Evolutionary conservation across 2,797 vertebrate genomes (phyloP), one percentile per base, ranked within the genome.

Genomic region (Macropus fuliginosus): DNA sequence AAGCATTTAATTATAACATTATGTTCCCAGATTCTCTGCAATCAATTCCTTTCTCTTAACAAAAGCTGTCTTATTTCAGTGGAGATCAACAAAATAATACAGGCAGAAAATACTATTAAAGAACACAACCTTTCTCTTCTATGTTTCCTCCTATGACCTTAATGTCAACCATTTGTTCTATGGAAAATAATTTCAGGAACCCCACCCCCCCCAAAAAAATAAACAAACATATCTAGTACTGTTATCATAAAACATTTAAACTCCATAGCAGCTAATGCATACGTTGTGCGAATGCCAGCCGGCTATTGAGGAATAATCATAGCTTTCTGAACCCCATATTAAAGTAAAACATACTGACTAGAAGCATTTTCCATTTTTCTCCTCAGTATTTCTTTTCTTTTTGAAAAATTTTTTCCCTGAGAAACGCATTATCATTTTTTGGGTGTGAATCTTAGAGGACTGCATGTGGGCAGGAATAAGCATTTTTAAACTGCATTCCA

Each of bases 261-360:
- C 57, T 91, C 94, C 18, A 74, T 94, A 94, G 92, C 5, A 92
- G 24, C 10, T 54, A 96, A 89, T 87, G 50, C n/a, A 92, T 31
- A 94, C 56, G 93, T 95, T n/a, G 56, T 8, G 29, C 16, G 59
- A 96, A 95, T 96, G 92, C 91, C 95, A 66, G 94, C 54, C 31
- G 50, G 16, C 31, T 29, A 93, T 95, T 97, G 91, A 62, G 74
- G 97, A 95, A 92, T 91, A 97, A 96, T 94, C 54, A 66, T 27
- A 91, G 56, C 91, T 96, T 96, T 40, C 54, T 91, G 90, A 95
- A 93, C 90, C 8, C 54, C 94, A 9, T 81, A 46, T 92, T 90
- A 90, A 21, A 87, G 74, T 27, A 81, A 5, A 27, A 74, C 40
- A 91, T 8, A 93, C 87, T 93, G 95, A 62, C 52, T 93, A 40